A percentile compares a stretch with the other conserved stretches of the same genome.
These are phyloP conservation scores for Euura lappo DNA, from an alignment of 1,140 invertebrate species.

Conservation along the genomic window DNA sequence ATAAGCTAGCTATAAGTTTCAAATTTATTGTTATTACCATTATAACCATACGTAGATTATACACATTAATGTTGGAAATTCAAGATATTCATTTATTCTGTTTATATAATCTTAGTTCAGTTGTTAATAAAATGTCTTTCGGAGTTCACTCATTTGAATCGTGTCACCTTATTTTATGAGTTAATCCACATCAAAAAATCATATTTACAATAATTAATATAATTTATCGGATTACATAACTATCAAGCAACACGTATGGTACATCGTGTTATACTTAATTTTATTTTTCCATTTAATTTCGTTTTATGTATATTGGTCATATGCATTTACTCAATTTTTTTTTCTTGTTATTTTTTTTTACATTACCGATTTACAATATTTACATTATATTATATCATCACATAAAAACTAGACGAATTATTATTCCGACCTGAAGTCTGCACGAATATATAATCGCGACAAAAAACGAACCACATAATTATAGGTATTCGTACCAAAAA, in stretches of 20 bases:
- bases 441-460: constrained; percentile 3
- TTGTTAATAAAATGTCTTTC: too few species aligned
- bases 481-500: too few species aligned
- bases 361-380: constrained; percentile 38
- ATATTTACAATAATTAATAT: too few species aligned
- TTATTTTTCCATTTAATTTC: not conserved
- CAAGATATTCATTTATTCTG: too few species aligned
- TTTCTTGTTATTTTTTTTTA: constrained; percentile 25
- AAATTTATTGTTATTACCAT: not conserved
- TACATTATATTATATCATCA: constrained; percentile 25
- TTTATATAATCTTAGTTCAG: too few species aligned
- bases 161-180: too few species aligned
- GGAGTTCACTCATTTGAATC: too few species aligned
- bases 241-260: constrained; percentile 9
- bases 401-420: not conserved
- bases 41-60: too few species aligned
- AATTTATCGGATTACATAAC: not conserved
- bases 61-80: too few species aligned
- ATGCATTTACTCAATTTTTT: constrained; percentile 23
- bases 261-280: constrained; percentile 12
- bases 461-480: too few species aligned
- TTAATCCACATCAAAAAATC: too few species aligned
- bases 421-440: not conserved
- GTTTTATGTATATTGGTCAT: constrained; percentile 37
- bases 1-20: not conserved